phyloP scores from a whole-genome alignment of 2,888 invertebrate genomes.

The Herminia tarsipennalis region DNA sequence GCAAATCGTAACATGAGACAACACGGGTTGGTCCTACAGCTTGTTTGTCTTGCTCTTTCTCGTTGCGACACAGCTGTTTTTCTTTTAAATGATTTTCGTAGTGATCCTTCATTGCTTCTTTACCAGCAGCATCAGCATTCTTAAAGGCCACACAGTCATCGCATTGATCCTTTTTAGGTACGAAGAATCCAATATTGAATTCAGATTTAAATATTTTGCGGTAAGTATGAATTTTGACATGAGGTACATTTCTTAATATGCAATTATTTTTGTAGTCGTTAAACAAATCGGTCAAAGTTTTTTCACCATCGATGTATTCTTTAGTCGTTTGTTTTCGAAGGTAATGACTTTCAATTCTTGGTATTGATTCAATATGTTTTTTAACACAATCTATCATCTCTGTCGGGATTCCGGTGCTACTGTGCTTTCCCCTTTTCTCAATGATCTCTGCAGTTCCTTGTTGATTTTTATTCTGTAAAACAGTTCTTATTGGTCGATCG shows the following conservation, averaged over 20 bases:
- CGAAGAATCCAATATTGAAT: slow-evolving; percentile 22
- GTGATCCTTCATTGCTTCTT: slow-evolving; percentile 1
- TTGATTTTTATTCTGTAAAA: background rate
- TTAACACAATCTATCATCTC: slow-evolving; percentile 2
- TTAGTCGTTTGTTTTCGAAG: slow-evolving; percentile 16
- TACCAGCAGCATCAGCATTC: slow-evolving; percentile 22
- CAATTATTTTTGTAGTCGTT: background rate
- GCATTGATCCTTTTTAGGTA: slow-evolving; percentile 37
- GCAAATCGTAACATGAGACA: too few species aligned
- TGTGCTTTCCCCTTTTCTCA: slow-evolving; percentile 1
- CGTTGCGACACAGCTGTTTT: slow-evolving; percentile 21
- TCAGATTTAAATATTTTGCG: background rate
- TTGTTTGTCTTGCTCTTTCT: too few species aligned
- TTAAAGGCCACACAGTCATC: slow-evolving; percentile 29
- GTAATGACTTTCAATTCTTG: slow-evolving; percentile 19
- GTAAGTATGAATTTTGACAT: background rate
- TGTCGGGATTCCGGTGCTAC: background rate
- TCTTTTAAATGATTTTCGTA: slow-evolving; percentile 27
- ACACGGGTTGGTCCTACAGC: too few species aligned
- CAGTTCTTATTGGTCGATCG: background rate
- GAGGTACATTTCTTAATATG: background rate
- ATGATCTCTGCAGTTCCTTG: background rate
- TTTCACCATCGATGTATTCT: slow-evolving; percentile 14
- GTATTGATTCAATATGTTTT: slow-evolving; percentile 25
- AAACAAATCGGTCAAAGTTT: slow-evolving; percentile 2